Evolutionary conservation across 2,888 invertebrate genomes (phyloP), one percentile per base, ranked within the genome.

Genomic region (Lasioglossum malachurum): DNA sequence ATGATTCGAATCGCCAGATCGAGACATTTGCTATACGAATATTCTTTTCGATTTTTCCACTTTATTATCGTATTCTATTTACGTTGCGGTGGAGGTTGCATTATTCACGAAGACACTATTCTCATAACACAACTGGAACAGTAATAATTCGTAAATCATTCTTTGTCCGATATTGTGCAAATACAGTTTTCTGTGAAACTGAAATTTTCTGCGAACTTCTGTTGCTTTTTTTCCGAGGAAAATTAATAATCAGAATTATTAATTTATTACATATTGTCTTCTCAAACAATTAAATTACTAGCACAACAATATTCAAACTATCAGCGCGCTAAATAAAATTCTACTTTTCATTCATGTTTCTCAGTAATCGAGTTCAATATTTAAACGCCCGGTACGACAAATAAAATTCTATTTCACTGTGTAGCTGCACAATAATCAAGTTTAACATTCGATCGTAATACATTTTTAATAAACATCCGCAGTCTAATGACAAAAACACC

Each of bases 81-180:
- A 35, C 67, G 35, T 44, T 44, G 41, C 38, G 14, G 7, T 4
- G 23, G 38, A 41, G 38, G 23, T 38, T 76, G 31, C 46, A 84
- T 82, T 78, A 84, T 82, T 82, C 46, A 82, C 38, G 67, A 41
- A 10, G 16, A 71, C 35, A 14, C 60, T 77, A 60, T 79, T 79
- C 69, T n/a, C 35, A n/a, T 49, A 35, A 19, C 19, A 31, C 8
- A 19, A 31, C 64, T 53, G 31, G 46, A 82, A 57, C 57, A 41
- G 74, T 78, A 82, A 74, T 75, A 74, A 46, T 84, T 64, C 69
- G 41, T 53, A 67, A 73, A 83, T 74, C 69, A 27, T 38, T 31
- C 10, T 57, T 14, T 23, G 38, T 5, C 78, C n/a, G 19, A 57
- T 57, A 38, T 8, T 31, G 31, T 8, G 7, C 16, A 16, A 8